These are phyloP conservation scores for Passer montanus DNA, from an alignment of 2,113 vertebrate species.

Conservation along the genomic window DNA sequence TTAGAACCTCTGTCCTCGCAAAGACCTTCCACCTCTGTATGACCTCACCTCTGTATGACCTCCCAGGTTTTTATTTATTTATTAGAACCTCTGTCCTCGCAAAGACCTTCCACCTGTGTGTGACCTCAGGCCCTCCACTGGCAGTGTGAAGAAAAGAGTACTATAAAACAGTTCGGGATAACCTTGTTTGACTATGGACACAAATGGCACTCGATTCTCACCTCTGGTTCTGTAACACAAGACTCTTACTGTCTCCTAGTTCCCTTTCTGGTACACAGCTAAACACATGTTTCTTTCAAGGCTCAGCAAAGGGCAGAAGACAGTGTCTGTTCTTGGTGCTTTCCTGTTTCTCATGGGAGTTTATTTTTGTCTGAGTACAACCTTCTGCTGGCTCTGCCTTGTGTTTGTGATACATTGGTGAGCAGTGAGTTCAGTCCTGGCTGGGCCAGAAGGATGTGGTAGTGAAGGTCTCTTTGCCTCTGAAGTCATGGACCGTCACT, in stretches of 20 bases:
- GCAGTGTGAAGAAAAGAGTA: neutral
- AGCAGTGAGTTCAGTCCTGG: neutral
- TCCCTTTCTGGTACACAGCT: neutral
- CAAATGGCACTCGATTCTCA: neutral
- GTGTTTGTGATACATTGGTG: neutral
- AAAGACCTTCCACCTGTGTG: neutral
- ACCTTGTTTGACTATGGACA: neutral
- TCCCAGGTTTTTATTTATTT: no score
- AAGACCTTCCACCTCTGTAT: neutral
- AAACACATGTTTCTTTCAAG: neutral
- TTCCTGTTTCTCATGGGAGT: neutral
- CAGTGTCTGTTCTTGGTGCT: rapidly evolving
- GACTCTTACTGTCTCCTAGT: neutral
- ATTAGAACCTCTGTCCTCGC: neutral
- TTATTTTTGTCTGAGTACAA: neutral
- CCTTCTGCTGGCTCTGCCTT: neutral
- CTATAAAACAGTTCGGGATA: neutral
- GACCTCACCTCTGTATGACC: neutral
- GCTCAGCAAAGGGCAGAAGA: neutral
- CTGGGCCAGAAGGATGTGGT: neutral
- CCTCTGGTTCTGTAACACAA: neutral
- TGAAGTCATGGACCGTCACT: rapidly evolving
- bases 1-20: neutral
- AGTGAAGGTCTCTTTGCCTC: neutral
- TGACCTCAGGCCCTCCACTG: neutral